Evolutionary conservation across 2,888 invertebrate genomes (phyloP), one percentile per base, ranked within the genome.

Genomic region (Perithous albicinctus): DNA sequence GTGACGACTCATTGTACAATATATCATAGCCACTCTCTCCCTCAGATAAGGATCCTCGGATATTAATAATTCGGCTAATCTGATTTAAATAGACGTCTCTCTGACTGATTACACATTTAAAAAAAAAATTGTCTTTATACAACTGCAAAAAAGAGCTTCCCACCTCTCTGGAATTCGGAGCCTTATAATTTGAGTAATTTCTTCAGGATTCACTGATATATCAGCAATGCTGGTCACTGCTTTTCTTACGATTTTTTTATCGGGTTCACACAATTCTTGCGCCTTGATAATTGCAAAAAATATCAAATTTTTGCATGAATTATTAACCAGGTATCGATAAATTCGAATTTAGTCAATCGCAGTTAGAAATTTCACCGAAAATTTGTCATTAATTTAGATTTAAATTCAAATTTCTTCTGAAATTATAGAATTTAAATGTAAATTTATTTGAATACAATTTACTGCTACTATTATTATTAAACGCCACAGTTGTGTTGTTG

Each of bases 181-280:
- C 54, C 88, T 83, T 0, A 94, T 87, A 7, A 93, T 93, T 87
- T 93, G 93, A 54, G 90, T 92, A 69, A 91, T 91, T 86, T 90
- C 90, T 88, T 94, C 93, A 1, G 94, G 93, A 88, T 93, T 91
- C 43, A 93, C 92, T 10, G 93, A 82, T 26, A 94, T 78, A 84
- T 94, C 94, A 4, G 88, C 88, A 43, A 94, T 88, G 26, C 91
- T 93, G n/a, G 91, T 90, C 3, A 94, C 83, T n/a, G 93, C 93
- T 85, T 91, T 91, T 72, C 92, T 87, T 1, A 92, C 91, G 6
- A 90, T 86, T 7, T 88, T 70, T 1, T 84, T 83, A 81, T 94
- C 89, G 59, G 89, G 86, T 79, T 89, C 85, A 70, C 92, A 91
- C 8, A 94, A 87, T 84, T 94, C 93, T 75, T 89, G 88, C 82